Conservation (phyloP, 2,888 invertebrate genomes). For the Gari tellinella region DNA sequence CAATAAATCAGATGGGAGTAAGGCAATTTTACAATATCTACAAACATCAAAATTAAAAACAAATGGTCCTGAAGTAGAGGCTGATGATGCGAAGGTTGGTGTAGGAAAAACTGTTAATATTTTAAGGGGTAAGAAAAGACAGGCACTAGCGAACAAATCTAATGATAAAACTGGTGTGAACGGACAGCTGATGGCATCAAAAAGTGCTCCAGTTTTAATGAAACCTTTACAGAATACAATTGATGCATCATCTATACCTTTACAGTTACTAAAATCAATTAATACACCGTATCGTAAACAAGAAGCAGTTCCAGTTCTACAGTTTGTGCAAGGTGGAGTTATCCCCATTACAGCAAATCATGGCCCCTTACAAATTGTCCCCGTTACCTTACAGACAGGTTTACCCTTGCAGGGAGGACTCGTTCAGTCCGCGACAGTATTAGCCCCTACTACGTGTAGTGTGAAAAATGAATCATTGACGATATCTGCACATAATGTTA, state of each 20-base stretch:
- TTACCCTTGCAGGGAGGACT: background rate
- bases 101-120: too few relatives aligned
- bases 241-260: too few relatives aligned
- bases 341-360: too few relatives aligned
- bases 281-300: background rate
- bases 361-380: slow-evolving; percentile 5
- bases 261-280: too few relatives aligned
- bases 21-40: too few relatives aligned
- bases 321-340: slow-evolving; percentile 1
- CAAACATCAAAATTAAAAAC: background rate
- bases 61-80: background rate
- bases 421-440: slow-evolving; percentile 1
- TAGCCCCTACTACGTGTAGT: background rate
- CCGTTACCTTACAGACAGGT: slow-evolving; percentile 3
- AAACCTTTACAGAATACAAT: background rate
- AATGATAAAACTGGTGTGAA: background rate
- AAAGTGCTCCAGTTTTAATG: too few relatives aligned
- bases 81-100: background rate
- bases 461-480: background rate
- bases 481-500: too few relatives aligned
- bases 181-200: background rate
- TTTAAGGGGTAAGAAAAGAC: too few relatives aligned
- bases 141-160: background rate
- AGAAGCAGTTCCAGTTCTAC: background rate
- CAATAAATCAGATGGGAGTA: background rate